Conservation (phyloP, 2,888 invertebrate genomes). For the Pseudeuparius sepicola region DNA sequence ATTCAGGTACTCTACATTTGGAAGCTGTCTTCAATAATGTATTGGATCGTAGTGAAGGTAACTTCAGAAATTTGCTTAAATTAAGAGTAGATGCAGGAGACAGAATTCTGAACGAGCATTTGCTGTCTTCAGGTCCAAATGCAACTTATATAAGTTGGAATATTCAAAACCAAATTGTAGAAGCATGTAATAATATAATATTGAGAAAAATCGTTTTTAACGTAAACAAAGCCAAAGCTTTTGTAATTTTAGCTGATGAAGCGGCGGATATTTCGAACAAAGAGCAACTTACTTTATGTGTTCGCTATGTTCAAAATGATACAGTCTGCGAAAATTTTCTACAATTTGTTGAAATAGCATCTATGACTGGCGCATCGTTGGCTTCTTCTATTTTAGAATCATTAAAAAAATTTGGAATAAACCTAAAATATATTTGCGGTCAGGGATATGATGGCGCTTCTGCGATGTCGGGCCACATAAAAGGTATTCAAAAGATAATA, state of each 20-base stretch:
- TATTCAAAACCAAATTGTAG: constrained; percentile 6
- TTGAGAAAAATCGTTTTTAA: background rate
- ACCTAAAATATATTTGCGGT: too few species aligned
- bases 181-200: constrained; percentile 6
- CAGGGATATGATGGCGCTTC: constrained; percentile 8
- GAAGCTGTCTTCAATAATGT: too few species aligned
- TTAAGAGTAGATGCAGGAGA: constrained; percentile 3
- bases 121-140: constrained; percentile 3
- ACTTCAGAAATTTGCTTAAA: constrained; percentile 3
- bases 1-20: constrained; percentile 3
- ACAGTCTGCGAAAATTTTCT: constrained; percentile 4
- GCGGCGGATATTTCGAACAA: constrained; percentile 3
- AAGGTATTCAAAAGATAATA: constrained; percentile 8
- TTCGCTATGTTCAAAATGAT: constrained; percentile 6
- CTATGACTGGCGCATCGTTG: constrained; percentile 3
- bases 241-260: constrained; percentile 5
- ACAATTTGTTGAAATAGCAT: constrained; percentile 3
- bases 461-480: constrained; percentile 6
- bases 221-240: constrained; percentile 1
- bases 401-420: constrained; percentile 5
- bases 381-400: constrained; percentile 2
- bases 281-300: constrained; percentile 10
- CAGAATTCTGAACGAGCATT: constrained; percentile 3
- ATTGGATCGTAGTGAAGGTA: constrained; percentile 9
- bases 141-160: constrained; percentile 7